Conservation (phyloP, 1,140 invertebrate genomes). For the Lucilia cuprina region DNA sequence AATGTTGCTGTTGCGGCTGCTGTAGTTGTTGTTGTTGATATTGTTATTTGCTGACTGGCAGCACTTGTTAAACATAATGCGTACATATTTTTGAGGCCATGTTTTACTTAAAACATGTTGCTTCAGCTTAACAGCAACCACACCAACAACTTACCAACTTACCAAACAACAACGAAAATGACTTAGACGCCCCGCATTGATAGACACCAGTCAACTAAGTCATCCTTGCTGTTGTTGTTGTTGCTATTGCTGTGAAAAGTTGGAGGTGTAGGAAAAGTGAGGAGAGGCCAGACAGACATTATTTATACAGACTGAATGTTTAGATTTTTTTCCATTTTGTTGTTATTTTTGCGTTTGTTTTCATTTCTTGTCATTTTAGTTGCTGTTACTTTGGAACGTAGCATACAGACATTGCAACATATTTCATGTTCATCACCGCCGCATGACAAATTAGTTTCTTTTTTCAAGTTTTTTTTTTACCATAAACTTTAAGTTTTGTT, state of each 20-base stretch:
- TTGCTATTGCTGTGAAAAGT: not conserved
- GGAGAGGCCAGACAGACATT: not conserved
- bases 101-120: not conserved
- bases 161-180: not conserved
- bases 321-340: not conserved
- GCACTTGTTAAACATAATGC: slow-evolving; percentile 14
- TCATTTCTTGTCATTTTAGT: not conserved
- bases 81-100: slow-evolving; percentile 17
- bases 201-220: not conserved
- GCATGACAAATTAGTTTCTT: slow-evolving; percentile 9
- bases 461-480: too few relatives aligned
- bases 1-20: not conserved
- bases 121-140: not conserved
- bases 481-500: not conserved
- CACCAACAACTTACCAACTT: not conserved
- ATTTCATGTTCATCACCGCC: slow-evolving; percentile 13
- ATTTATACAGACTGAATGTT: not conserved
- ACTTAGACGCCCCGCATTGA: slow-evolving; percentile 3
- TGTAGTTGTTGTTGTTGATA: not conserved
- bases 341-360: not conserved
- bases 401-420: not conserved
- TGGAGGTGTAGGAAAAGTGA: not conserved
- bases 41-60: not conserved
- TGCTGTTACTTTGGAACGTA: not conserved
- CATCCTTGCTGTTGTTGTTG: not conserved